Percentiles rank a stretch among this genome's conserved stretches.
These are phyloP conservation scores for Pionites leucogaster DNA, from an alignment of 2,113 vertebrate species.

Conservation along the genomic window DNA sequence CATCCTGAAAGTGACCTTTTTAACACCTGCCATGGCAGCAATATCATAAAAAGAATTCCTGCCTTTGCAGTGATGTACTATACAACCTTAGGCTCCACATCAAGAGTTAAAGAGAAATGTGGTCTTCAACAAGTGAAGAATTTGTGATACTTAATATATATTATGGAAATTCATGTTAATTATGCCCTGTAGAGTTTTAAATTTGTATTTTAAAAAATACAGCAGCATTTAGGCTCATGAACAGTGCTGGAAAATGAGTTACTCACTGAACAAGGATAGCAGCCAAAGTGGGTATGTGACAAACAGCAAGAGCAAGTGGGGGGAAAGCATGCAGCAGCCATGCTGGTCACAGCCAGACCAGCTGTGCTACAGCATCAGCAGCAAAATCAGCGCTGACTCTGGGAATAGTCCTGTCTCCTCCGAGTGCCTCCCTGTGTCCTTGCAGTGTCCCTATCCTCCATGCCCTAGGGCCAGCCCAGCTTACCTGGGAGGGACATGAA, in stretches of 20 bases:
- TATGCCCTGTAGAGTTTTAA: not conserved
- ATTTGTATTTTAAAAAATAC: not conserved
- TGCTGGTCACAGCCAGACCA: rapidly evolving
- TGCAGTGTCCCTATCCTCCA: rapidly evolving
- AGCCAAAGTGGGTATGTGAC: not conserved
- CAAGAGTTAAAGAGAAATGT: not conserved
- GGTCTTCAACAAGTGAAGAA: not conserved
- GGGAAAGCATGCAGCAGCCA: not conserved
- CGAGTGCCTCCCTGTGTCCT: rapidly evolving
- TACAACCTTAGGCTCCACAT: not conserved
- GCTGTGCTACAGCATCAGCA: rapidly evolving
- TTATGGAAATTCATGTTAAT: not conserved
- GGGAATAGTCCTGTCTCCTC: not conserved
- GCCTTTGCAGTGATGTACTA: not conserved
- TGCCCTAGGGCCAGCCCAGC: not conserved
- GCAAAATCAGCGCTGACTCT: not conserved
- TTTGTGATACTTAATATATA: not conserved
- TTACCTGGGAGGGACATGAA: not conserved
- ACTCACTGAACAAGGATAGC: not conserved
- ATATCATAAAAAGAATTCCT: not conserved
- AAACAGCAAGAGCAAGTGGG: not conserved
- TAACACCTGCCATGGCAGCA: not conserved
- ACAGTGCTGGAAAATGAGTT: not conserved
- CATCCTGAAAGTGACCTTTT: not conserved
- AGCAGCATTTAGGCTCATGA: not conserved